Conservation (phyloP, 2,113 vertebrate genomes). For the Electrona antarctica region DNA sequence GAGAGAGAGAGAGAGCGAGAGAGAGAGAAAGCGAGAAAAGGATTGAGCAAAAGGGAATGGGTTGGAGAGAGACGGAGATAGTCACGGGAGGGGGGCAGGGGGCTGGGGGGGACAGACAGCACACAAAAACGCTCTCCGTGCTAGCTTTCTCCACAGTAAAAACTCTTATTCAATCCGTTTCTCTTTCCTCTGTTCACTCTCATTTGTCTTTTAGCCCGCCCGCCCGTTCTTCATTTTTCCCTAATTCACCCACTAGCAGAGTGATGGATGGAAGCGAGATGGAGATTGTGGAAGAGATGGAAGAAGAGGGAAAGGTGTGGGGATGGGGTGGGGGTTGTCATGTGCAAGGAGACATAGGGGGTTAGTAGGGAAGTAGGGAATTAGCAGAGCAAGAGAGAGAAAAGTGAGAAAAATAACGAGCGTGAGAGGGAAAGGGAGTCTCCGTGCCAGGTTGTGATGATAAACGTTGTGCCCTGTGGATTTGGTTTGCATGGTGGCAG, state of each 20-base stretch:
- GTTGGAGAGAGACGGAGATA: constrained; percentile 2
- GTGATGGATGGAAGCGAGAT: constrained; percentile 50
- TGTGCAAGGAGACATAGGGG: not conserved
- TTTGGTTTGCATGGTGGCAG: not conserved
- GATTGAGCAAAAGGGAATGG: not conserved
- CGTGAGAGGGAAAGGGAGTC: constrained; percentile 17
- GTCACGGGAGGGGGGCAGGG: constrained; percentile 34
- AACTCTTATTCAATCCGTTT: constrained; percentile 55
- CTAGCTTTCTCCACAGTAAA: constrained; percentile 50
- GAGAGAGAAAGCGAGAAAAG: constrained; percentile 1
- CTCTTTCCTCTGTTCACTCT: constrained; percentile 36
- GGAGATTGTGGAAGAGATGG: constrained; percentile 40
- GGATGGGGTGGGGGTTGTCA: constrained; percentile 17
- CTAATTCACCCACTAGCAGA: constrained; percentile 37
- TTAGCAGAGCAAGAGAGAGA: constrained; percentile 6
- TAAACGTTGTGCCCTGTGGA: not conserved
- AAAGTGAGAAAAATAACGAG: constrained; percentile 3
- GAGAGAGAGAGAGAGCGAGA: constrained; percentile 9
- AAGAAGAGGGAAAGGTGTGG: constrained; percentile 25
- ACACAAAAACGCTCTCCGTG: constrained; percentile 55
- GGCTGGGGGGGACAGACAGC: constrained; percentile 36
- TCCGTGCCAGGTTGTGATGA: not conserved
- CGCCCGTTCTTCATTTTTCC: constrained; percentile 45
- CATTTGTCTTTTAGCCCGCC: constrained; percentile 44
- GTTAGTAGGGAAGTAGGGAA: not conserved